phyloP scores from a whole-genome alignment of 1,140 invertebrate species.

The Dufourea novaeangliae region DNA sequence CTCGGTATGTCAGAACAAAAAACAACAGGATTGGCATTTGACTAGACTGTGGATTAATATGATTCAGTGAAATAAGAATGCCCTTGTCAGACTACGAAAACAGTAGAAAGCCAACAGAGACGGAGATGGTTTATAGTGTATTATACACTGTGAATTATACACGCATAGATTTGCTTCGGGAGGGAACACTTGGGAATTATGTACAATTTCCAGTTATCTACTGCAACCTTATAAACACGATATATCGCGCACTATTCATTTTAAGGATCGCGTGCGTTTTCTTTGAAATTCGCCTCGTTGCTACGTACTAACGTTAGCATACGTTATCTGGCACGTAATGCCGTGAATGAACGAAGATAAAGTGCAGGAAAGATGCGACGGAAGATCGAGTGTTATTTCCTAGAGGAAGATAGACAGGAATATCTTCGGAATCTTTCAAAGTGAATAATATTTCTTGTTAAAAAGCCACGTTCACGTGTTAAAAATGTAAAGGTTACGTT shows the following conservation, averaged over 20 bases:
- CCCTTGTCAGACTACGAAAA: background rate
- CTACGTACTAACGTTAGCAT: background rate
- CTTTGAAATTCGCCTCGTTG: background rate
- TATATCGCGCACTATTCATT: background rate
- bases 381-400: conserved; percentile 25
- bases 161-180: conserved; percentile 1
- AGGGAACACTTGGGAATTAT: conserved; percentile 7
- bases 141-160: background rate
- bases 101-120: background rate
- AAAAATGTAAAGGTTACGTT: background rate
- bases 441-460: background rate
- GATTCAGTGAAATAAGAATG: background rate
- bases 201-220: background rate
- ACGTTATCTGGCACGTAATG: conserved; percentile 11
- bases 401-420: background rate
- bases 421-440: background rate
- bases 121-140: background rate
- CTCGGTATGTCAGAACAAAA: no score
- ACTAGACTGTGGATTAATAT: no score
- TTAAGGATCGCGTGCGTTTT: background rate
- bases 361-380: background rate
- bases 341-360: conserved; percentile 31
- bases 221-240: background rate
- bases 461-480: no score
- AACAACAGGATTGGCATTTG: background rate